Percentiles rank a stretch among this genome's conserved stretches.
These are phyloP conservation scores for Rhinatrema bivittatum DNA, from an alignment of 2,797 vertebrate genomes.

Conservation along the genomic window DNA sequence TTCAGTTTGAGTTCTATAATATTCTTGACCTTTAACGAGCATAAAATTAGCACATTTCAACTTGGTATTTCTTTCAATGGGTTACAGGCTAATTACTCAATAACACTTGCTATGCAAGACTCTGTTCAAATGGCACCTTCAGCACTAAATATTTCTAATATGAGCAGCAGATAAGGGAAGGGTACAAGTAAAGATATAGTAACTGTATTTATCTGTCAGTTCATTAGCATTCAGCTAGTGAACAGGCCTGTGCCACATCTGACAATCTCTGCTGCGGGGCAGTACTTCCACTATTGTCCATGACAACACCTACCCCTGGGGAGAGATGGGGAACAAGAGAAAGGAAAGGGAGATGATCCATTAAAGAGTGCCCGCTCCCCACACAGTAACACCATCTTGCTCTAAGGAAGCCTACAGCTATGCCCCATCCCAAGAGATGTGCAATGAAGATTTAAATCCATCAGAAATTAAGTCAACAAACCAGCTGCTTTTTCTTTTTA, in stretches of 20 bases:
- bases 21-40: too few species aligned
- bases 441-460: conserved; percentile 1
- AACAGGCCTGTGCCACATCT: neutral
- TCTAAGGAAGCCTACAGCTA: conserved; percentile 3
- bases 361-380: neutral
- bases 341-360: conserved; percentile 5
- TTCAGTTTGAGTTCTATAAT: too few species aligned
- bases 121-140: too few species aligned
- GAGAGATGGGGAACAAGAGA: neutral
- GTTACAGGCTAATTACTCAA: too few species aligned
- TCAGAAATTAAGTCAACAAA: conserved; percentile 7
- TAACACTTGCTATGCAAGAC: too few species aligned
- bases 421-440: conserved; percentile 6
- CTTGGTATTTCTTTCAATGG: too few species aligned
- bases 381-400: conserved; percentile 1
- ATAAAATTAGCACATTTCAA: too few species aligned
- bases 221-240: neutral
- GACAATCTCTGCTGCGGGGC: neutral
- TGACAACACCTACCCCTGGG: neutral
- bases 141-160: too few species aligned
- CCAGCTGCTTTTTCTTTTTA: neutral
- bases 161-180: too few species aligned
- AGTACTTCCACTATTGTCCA: neutral
- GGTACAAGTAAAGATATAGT: too few species aligned
- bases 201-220: neutral